phyloP scores from a whole-genome alignment of 53 echinoderm and acorn worm genomes.

The Antedon mediterranea region DNA sequence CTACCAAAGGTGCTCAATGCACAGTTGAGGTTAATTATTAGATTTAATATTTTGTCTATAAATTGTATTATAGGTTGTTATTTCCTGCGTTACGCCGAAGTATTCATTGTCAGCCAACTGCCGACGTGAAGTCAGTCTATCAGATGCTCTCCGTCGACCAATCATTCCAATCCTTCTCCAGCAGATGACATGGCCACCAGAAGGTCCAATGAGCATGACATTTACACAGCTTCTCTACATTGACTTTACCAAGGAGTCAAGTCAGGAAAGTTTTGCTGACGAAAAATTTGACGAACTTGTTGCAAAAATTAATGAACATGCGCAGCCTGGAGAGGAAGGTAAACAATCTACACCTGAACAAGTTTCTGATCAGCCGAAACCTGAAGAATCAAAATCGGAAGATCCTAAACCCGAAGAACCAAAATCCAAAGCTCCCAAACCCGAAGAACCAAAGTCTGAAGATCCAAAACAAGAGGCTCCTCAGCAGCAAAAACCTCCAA shows the following conservation, averaged over 20 bases:
- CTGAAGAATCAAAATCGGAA: too few species aligned
- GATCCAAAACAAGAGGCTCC: too few species aligned
- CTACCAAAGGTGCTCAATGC: too few species aligned
- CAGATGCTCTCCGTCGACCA: constrained; percentile 84
- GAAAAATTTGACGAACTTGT: constrained; percentile 74
- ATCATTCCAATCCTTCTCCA: constrained; percentile 69
- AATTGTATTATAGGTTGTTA: constrained; percentile 68
- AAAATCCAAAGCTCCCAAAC: too few species aligned
- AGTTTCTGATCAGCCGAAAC: too few species aligned
- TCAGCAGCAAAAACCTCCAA: too few species aligned
- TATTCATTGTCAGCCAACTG: constrained; percentile 93
- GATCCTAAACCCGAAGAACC: too few species aligned
- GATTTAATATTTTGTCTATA: too few species aligned
- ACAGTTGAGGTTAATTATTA: too few species aligned
- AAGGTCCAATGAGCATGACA: constrained; percentile 97
- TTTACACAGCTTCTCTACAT: constrained; percentile 82
- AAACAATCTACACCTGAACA: too few species aligned
- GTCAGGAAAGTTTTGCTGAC: constrained; percentile 45
- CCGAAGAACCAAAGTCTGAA: too few species aligned
- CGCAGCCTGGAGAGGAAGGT: constrained; percentile 16
- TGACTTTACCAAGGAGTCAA: constrained; percentile 57
- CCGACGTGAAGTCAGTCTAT: constrained; percentile 78
- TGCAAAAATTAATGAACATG: constrained; percentile 47
- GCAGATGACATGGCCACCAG: constrained; percentile 79
- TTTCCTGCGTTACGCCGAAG: constrained; percentile 86